Percentiles rank a stretch among this genome's conserved stretches.
Evolutionary conservation across 2,113 vertebrate genomes (phyloP).

Genomic region (Phaetusa simplex): DNA sequence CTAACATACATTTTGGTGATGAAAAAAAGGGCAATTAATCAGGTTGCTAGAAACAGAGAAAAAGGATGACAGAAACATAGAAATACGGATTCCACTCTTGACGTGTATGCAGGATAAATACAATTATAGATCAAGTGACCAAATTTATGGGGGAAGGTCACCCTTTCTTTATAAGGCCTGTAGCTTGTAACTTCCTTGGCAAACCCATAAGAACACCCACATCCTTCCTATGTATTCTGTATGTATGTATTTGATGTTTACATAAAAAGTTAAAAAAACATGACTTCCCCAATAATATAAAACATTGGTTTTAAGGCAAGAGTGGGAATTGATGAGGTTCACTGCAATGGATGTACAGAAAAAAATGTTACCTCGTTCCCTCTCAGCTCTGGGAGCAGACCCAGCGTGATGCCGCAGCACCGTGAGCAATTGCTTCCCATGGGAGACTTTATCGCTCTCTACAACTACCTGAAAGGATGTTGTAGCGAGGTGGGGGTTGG

Average conservation of each 20-base stretch:
- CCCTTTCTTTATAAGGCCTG: background rate
- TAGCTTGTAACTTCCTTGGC: background rate
- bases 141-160: background rate
- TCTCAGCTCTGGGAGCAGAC: background rate
- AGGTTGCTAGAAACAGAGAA: background rate
- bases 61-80: background rate
- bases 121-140: background rate
- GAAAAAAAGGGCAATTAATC: background rate
- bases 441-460: background rate
- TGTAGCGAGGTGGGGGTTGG: background rate
- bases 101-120: background rate
- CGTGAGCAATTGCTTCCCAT: background rate
- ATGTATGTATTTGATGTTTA: background rate
- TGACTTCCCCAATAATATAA: background rate
- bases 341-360: background rate
- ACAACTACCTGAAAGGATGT: background rate
- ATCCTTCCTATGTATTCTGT: background rate
- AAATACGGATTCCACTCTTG: background rate
- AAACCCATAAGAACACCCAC: background rate
- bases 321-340: background rate
- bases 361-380: fast-evolving
- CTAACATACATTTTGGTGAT: background rate
- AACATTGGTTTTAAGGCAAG: background rate
- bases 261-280: background rate
- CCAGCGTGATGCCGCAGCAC: background rate